Evolutionary conservation across 2,888 invertebrate species (phyloP), one percentile per base, ranked within the genome.

Genomic region (Callimorpha dominula): DNA sequence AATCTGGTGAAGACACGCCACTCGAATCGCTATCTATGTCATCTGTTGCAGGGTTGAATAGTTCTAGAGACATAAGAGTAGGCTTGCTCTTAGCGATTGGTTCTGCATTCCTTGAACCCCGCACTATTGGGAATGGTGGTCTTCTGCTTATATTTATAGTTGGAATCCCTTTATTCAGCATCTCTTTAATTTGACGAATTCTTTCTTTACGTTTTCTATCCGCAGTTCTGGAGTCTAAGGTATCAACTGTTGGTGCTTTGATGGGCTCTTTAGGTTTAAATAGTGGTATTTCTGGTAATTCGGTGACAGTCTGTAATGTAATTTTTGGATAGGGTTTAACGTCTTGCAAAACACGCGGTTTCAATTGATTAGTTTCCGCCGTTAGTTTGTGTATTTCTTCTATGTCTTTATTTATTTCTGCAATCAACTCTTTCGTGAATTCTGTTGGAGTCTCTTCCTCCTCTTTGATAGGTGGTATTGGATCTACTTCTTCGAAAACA

Each of bases 1-100:
- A 98, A 88, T 98, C 98, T 4, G 98, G 98, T 0, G 98, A 98
- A 0, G 98, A 98, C 15, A 98, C 97, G 6, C 97, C 97, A 86
- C 98, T 98, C 0, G 98, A 98, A 89, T 98, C 98, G 86, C 98
- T 98, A 89, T 98, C 98, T 91, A 98, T 96, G 86, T 99, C 98
- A 88, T 99, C 98, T 9, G 97, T 98, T 87, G 98, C 98, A 1
- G 98, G 98, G 93, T 99, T 98, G 87, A 98, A 99, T 6, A 98
- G 94, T 87, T 98, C 98, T 73, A 98, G 91, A 1, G 98, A 97
- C 87, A 98, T 96, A 20, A 98, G 93, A 78, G 98, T 97, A 0
- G 98, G 98, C 72, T 98, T 94, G 65, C 97, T 96, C 83, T 97
- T 97, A 0, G 96, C 97, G 42, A 97, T 96, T 0, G 96, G 95